phyloP scores from a whole-genome alignment of 2,888 invertebrate species.

The Zygogramma bicolorata region DNA sequence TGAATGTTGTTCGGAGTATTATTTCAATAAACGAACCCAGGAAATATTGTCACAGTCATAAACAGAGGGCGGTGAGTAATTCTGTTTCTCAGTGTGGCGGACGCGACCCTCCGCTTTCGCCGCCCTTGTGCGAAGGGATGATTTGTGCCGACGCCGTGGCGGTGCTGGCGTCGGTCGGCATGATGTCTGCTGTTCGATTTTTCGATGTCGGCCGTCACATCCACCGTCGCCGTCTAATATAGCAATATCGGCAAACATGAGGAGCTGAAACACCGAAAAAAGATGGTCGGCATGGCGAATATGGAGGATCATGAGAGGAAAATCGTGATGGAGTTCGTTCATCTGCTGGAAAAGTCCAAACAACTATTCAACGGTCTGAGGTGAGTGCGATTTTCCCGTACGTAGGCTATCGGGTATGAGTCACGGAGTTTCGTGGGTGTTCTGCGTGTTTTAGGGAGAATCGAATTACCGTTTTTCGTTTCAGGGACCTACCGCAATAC shows the following conservation, averaged over 20 bases:
- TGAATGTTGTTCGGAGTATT: no score
- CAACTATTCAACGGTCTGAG: conserved; percentile 96
- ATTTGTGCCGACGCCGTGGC: conserved; percentile 23
- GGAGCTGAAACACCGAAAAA: conserved; percentile 54
- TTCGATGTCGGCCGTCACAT: conserved; percentile 58
- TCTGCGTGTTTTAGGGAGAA: neutral
- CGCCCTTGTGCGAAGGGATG: conserved; percentile 14
- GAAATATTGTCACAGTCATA: no score
- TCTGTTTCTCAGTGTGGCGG: neutral
- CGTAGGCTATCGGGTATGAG: neutral
- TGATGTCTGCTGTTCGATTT: conserved; percentile 66
- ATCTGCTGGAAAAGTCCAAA: conserved; percentile 95
- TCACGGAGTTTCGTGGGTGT: neutral
- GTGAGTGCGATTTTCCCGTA: conserved; percentile 66
- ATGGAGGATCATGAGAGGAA: conserved; percentile 90
- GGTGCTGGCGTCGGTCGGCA: conserved; percentile 57
- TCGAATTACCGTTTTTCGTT: conserved; percentile 49
- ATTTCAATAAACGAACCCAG: no score
- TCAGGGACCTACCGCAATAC: conserved; percentile 96
- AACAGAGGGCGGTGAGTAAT: neutral
- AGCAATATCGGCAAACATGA: conserved; percentile 43
- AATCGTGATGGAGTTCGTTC: conserved; percentile 95
- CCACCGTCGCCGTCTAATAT: conserved; percentile 37
- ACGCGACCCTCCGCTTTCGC: neutral
- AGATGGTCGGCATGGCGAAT: conserved; percentile 82